Evolutionary conservation across 2,797 vertebrate genomes (phyloP).

Genomic region (Crocidura indochinensis): DNA sequence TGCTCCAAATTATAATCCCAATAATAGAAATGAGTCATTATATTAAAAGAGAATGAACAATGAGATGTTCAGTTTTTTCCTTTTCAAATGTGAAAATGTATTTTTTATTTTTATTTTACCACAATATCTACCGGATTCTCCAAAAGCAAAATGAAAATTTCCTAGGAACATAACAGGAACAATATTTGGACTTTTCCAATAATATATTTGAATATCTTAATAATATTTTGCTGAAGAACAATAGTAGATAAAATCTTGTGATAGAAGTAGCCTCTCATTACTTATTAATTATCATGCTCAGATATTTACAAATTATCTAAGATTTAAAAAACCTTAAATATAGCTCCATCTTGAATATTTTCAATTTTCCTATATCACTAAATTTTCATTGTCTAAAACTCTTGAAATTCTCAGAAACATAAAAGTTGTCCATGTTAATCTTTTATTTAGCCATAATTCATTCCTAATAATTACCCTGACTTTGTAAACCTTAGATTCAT

Average conservation of each 20-base stretch:
- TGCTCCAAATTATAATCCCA: too few relatives aligned
- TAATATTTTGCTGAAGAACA: neutral
- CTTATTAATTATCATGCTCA: neutral
- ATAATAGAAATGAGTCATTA: neutral
- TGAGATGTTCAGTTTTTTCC: neutral
- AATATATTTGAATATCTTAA: neutral
- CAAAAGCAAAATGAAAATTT: neutral
- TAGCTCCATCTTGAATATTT: neutral
- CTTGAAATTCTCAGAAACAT: neutral
- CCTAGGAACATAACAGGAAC: too few relatives aligned
- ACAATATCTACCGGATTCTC: neutral
- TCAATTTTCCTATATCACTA: neutral
- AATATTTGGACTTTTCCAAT: neutral
- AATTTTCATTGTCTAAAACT: neutral
- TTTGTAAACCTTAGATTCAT: neutral
- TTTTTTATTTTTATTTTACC: neutral
- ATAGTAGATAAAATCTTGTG: neutral
- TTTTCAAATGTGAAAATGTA: neutral
- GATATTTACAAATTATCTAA: neutral
- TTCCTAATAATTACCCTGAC: too few relatives aligned
- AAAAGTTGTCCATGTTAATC: neutral
- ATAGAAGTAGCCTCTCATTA: neutral
- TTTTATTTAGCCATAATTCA: too few relatives aligned
- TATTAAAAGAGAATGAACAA: neutral
- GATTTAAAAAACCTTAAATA: neutral